Evolutionary conservation across 2,797 vertebrate genomes (phyloP).

Genomic region (Florisuga fusca): DNA sequence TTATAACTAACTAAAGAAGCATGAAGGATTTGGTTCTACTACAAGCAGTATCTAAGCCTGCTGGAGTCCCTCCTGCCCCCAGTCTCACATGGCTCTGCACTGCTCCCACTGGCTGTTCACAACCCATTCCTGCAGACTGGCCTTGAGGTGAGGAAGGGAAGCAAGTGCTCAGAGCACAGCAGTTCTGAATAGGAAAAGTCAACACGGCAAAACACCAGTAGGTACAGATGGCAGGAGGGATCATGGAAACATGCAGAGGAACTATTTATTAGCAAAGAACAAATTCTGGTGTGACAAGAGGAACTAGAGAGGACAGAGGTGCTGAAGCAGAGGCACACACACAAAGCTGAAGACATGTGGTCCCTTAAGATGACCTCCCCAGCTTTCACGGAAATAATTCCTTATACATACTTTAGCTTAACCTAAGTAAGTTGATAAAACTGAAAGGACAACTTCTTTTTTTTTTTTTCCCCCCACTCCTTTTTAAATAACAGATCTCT

Average conservation of each 20-base stretch:
- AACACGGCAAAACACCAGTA: neutral
- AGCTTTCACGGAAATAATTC: neutral
- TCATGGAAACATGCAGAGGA: neutral
- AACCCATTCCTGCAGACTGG: neutral
- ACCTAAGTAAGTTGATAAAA: neutral
- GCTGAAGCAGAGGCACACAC: fast-evolving
- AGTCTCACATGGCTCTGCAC: neutral
- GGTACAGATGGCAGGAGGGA: neutral
- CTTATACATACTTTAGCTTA: neutral
- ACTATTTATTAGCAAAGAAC: neutral
- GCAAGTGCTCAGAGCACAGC: neutral
- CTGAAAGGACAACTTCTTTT: neutral
- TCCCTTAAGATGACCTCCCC: neutral
- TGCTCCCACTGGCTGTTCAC: neutral
- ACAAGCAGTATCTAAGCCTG: neutral
- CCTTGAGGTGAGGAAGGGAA: neutral
- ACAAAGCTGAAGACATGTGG: fast-evolving
- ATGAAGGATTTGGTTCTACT: neutral
- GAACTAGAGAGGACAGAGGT: neutral
- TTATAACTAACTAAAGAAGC: neutral
- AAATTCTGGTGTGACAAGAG: neutral
- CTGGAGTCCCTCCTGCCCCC: neutral
- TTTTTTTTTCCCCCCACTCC: too few relatives aligned
- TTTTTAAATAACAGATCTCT: neutral
- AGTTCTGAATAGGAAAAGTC: neutral